Conservation (phyloP, 2,113 vertebrate genomes). For the Eptesicus fuscus region DNA sequence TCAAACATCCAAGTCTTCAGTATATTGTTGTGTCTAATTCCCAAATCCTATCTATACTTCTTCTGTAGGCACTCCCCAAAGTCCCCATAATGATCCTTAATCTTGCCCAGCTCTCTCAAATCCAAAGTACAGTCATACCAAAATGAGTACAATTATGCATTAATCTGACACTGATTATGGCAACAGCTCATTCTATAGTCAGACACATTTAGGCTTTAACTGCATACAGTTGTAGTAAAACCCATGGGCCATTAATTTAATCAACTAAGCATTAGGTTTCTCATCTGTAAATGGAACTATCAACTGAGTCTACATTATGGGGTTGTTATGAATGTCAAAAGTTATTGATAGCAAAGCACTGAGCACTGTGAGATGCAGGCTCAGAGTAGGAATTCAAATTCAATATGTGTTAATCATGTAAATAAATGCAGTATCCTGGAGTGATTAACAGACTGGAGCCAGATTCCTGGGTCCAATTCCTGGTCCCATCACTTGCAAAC, state of each 20-base stretch:
- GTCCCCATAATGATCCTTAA: neutral
- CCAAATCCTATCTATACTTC: neutral
- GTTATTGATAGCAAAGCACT: neutral
- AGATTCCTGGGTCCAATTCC: neutral
- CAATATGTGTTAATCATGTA: neutral
- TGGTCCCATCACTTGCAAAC: neutral
- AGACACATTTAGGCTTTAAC: neutral
- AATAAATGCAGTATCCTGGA: neutral
- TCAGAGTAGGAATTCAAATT: neutral
- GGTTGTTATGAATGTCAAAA: neutral
- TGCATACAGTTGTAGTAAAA: neutral
- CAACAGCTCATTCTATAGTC: neutral
- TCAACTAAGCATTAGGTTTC: neutral
- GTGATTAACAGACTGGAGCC: neutral
- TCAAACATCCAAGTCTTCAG: neutral
- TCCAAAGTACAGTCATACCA: neutral
- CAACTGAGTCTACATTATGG: neutral
- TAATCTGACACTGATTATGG: neutral
- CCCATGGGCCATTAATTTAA: neutral
- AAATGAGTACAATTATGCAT: neutral
- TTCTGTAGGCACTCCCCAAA: neutral
- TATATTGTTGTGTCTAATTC: neutral
- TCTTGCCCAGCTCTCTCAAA: neutral
- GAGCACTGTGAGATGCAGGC: neutral
- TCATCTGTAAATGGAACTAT: neutral